Conservation (phyloP, 2,888 invertebrate species). For the Cosmia trapezina region DNA sequence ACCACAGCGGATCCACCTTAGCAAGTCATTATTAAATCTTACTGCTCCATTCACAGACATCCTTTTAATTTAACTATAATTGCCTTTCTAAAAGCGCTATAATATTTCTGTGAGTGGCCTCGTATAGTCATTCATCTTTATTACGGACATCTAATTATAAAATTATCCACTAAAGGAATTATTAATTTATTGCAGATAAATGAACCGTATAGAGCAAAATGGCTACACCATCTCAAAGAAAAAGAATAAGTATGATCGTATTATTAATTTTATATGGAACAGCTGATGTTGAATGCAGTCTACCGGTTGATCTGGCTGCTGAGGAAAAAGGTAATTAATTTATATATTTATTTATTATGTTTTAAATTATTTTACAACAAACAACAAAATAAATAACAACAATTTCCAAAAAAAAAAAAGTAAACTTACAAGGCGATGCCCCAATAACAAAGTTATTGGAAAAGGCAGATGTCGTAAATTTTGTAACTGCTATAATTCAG, state of each 20-base stretch:
- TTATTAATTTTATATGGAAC: constrained; percentile 86
- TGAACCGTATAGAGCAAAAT: constrained; percentile 85
- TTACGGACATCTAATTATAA: neutral
- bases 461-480: neutral
- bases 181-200: constrained; percentile 81
- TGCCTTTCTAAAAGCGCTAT: neutral
- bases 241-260: constrained; percentile 80
- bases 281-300: constrained; percentile 86
- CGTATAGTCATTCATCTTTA: neutral
- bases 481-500: neutral
- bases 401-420: neutral
- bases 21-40: neutral
- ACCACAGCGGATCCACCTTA: too few relatives aligned
- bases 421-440: neutral
- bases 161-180: neutral
- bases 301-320: constrained; percentile 85
- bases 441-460: neutral
- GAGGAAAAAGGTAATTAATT: constrained; percentile 84
- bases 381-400: neutral
- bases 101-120: neutral
- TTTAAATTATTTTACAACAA: neutral
- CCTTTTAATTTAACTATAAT: neutral
- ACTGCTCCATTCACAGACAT: neutral
- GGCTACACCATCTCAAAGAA: constrained; percentile 82
- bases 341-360: neutral